Conservation (phyloP, 2,888 invertebrate species). For the Altica lythri region DNA sequence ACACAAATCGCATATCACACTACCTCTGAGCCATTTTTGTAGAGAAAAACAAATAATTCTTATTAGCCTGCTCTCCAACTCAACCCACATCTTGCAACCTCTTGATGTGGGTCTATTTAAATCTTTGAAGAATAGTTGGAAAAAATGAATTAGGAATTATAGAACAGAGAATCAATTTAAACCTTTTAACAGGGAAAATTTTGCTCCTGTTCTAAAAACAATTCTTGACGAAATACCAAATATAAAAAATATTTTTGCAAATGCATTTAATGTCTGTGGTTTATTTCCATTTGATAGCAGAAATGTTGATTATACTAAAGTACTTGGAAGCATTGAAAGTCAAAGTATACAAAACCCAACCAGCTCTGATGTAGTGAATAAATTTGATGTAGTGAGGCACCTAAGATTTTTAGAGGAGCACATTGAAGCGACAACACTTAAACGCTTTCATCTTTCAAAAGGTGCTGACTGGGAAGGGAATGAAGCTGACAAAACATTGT, state of each 20-base stretch:
- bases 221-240: too few relatives aligned
- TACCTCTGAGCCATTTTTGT: constrained; percentile 13
- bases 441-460: too few relatives aligned
- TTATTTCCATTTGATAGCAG: background rate
- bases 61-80: constrained; percentile 14
- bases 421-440: too few relatives aligned
- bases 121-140: background rate
- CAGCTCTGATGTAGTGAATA: background rate
- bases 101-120: background rate
- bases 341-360: background rate
- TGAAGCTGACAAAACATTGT: too few relatives aligned
- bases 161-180: background rate
- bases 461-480: too few relatives aligned
- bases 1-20: constrained; percentile 14
- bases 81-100: constrained; percentile 15
- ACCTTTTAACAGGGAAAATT: background rate
- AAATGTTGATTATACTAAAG: background rate
- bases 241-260: too few relatives aligned
- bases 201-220: background rate
- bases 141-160: background rate
- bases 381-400: background rate
- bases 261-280: too few relatives aligned
- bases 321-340: background rate
- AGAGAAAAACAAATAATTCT: constrained; percentile 14
- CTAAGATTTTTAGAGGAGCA: background rate